phyloP scores from a whole-genome alignment of 2,888 invertebrate genomes.

The Cataglyphis albicans region DNA sequence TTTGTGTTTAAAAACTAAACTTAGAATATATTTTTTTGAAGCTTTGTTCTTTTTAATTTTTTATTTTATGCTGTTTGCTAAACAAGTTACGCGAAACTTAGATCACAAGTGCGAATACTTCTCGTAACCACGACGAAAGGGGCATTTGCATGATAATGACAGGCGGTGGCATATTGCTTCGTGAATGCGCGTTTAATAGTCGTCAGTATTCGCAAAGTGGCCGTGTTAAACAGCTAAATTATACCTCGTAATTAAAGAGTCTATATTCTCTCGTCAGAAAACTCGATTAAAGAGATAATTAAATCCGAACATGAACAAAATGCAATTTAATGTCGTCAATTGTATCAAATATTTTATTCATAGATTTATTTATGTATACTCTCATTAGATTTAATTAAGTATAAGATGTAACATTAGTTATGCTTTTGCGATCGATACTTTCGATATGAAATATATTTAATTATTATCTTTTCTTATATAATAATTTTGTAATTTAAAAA shows the following conservation, averaged over 20 bases:
- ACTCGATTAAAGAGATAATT: conserved; percentile 58
- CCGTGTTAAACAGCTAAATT: conserved; percentile 47
- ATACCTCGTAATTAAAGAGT: conserved; percentile 61
- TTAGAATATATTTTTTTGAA: neutral
- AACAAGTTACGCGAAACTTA: neutral
- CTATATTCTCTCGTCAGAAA: conserved; percentile 27
- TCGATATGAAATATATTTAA: neutral
- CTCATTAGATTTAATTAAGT: neutral
- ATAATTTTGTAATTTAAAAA: neutral
- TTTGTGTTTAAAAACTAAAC: neutral
- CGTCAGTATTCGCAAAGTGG: conserved; percentile 41
- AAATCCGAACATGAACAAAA: conserved; percentile 40
- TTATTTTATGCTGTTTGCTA: conserved; percentile 1
- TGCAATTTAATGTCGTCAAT: conserved; percentile 38
- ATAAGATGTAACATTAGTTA: neutral
- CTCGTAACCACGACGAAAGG: neutral
- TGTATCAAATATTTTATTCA: neutral
- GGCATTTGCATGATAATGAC: conserved; percentile 15
- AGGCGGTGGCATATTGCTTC: conserved; percentile 39
- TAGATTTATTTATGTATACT: neutral
- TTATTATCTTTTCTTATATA: neutral
- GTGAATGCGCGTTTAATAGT: conserved; percentile 37
- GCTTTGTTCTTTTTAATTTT: conserved; percentile 2
- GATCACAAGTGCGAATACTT: conserved; percentile 14
- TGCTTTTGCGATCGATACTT: neutral